phyloP scores from a whole-genome alignment of 2,888 invertebrate species.

The Ophion ventricosus region DNA sequence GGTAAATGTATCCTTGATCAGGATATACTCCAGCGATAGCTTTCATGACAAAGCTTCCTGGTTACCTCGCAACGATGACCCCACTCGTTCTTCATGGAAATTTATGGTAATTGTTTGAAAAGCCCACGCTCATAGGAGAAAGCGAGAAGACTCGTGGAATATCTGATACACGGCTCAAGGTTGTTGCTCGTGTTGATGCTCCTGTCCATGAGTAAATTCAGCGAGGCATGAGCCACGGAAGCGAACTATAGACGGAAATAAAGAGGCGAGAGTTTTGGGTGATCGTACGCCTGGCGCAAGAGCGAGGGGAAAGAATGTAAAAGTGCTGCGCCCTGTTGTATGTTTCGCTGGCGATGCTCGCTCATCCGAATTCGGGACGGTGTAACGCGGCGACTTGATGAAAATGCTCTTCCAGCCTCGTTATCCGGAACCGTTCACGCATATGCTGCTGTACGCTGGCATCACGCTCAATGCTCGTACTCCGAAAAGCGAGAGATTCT shows the following conservation, averaged over 20 bases:
- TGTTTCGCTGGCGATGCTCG: not conserved
- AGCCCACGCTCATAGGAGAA: not conserved
- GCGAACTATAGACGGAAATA: not conserved
- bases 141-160: not conserved
- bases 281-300: not conserved
- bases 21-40: not conserved
- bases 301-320: not conserved
- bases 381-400: conserved; percentile 5
- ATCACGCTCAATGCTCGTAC: not conserved
- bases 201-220: not conserved
- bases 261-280: conserved; percentile 16
- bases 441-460: not conserved
- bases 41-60: not conserved
- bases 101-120: not conserved
- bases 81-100: not conserved
- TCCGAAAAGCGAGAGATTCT: not conserved
- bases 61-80: not conserved
- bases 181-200: not conserved
- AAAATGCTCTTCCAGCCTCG: conserved; percentile 17
- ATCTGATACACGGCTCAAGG: not conserved
- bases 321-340: not conserved
- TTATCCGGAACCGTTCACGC: not conserved
- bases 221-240: conserved; percentile 5
- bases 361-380: not conserved
- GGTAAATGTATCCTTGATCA: not conserved